These are phyloP conservation scores for Austrolebias charrua DNA, from an alignment of 2,797 vertebrate genomes.

Conservation along the genomic window DNA sequence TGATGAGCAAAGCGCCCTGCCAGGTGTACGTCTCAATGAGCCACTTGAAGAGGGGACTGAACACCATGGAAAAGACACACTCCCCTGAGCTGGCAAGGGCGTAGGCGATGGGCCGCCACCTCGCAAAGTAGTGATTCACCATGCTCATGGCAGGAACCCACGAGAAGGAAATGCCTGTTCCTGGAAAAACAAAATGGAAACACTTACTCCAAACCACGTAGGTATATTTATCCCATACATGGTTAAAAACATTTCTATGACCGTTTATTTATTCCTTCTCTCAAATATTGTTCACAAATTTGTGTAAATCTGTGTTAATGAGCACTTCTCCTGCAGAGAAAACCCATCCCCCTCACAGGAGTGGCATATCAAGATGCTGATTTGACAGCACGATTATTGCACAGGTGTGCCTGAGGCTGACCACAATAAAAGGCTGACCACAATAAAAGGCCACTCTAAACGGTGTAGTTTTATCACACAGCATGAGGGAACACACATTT, in stretches of 20 bases:
- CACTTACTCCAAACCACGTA: background rate
- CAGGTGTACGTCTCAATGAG: conserved; percentile 72
- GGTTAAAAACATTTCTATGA: background rate
- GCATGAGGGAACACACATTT: too few relatives aligned
- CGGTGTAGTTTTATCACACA: too few relatives aligned
- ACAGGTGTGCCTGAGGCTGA: too few relatives aligned
- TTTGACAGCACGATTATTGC: too few relatives aligned
- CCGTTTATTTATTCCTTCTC: too few relatives aligned
- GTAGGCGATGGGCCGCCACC: conserved; percentile 74
- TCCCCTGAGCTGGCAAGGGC: conserved; percentile 76
- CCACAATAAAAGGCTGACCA: too few relatives aligned
- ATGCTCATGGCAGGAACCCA: conserved; percentile 76
- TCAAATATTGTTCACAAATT: too few relatives aligned
- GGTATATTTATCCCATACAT: background rate
- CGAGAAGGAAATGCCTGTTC: conserved; percentile 63
- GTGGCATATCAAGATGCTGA: too few relatives aligned
- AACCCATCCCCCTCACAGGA: too few relatives aligned
- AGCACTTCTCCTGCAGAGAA: too few relatives aligned
- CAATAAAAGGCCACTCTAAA: too few relatives aligned
- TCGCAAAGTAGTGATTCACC: conserved; percentile 74
- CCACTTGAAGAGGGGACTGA: conserved; percentile 77
- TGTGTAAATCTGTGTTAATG: too few relatives aligned
- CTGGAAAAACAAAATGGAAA: conserved; percentile 40
- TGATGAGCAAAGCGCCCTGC: conserved; percentile 72
- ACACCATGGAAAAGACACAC: conserved; percentile 69